phyloP scores from a whole-genome alignment of 2,113 vertebrate genomes.

The Charina bottae region DNA sequence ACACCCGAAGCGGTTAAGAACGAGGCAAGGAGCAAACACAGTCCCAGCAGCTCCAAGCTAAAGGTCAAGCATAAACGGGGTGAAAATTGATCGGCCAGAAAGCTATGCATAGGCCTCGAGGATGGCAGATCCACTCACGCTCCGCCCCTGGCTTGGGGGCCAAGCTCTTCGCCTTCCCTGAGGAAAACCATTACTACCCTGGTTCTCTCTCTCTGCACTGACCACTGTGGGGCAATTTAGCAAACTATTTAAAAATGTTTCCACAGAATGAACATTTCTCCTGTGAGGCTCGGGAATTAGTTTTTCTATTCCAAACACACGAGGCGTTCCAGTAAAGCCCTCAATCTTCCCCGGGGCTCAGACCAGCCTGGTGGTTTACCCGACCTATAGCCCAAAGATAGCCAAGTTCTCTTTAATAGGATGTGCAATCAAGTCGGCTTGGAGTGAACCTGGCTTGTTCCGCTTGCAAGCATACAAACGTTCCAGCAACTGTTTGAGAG shows the following conservation, averaged over 20 bases:
- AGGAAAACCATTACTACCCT: neutral
- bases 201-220: too few relatives aligned
- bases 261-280: neutral
- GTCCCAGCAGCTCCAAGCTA: neutral
- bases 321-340: neutral
- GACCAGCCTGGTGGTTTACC: neutral
- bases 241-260: neutral
- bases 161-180: neutral
- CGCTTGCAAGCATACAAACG: neutral
- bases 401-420: neutral
- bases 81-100: neutral
- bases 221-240: neutral
- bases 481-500: neutral
- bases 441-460: neutral
- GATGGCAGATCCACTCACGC: neutral
- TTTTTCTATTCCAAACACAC: neutral
- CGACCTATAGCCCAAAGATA: neutral
- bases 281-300: too few relatives aligned
- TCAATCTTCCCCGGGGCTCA: neutral
- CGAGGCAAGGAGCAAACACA: neutral
- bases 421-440: neutral
- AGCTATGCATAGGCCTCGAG: neutral
- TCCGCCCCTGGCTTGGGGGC: neutral
- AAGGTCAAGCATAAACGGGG: slow-evolving; percentile 25
- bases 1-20: neutral